Percentiles rank a stretch among this genome's conserved stretches.
Conservation (phyloP, 2,113 vertebrate genomes). For the Felis catus region F.catus_Fca126_mat1.0 CM031414.1:64537501-64538000, state of each 20-base stretch:
- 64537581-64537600: neutral
- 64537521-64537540: neutral
- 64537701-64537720: constrained; percentile 15
- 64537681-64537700: neutral
- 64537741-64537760: neutral
- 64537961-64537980: neutral
- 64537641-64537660: neutral
- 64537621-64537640: neutral
- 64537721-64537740: neutral
- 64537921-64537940: neutral
- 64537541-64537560: neutral
- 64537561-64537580: neutral
- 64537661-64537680: neutral
- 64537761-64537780: constrained; percentile 25
- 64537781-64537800: neutral
- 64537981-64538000: neutral
- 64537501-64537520: neutral
- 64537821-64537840: neutral
- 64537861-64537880: neutral
- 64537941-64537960: neutral
- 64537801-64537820: neutral
- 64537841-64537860: neutral
- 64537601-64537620: neutral
- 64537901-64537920: neutral
- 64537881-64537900: neutral